A percentile compares a stretch with the other conserved stretches of the same genome.
Evolutionary conservation across 2,888 invertebrate genomes (phyloP).

Genomic region (Galeruca laticollis): DNA sequence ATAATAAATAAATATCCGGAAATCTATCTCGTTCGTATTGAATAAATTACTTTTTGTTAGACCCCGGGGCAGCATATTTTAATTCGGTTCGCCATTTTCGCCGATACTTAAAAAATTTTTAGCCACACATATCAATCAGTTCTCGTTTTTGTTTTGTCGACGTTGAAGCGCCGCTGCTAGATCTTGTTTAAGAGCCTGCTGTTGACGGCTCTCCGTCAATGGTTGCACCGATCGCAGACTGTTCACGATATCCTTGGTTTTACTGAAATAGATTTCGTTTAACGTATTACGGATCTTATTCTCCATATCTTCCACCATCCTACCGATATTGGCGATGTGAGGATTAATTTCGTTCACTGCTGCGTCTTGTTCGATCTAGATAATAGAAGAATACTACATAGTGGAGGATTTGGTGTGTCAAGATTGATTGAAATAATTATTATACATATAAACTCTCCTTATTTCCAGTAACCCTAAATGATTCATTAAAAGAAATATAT

Average conservation of each 20-base stretch:
- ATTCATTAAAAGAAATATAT: slow-evolving; percentile 5
- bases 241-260: slow-evolving; percentile 98
- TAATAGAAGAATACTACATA: slow-evolving; percentile 28
- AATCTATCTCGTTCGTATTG: too few relatives aligned
- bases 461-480: too few relatives aligned
- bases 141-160: slow-evolving; percentile 77
- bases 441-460: too few relatives aligned
- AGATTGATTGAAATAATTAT: too few relatives aligned
- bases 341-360: slow-evolving; percentile 93
- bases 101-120: slow-evolving; percentile 22
- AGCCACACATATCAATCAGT: slow-evolving; percentile 56
- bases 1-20: too few relatives aligned
- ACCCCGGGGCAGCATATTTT: not conserved
- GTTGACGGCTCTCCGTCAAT: slow-evolving; percentile 85
- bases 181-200: slow-evolving; percentile 87
- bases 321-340: slow-evolving; percentile 98
- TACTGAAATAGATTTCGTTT: slow-evolving; percentile 99
- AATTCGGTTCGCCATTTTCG: slow-evolving; percentile 25
- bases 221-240: slow-evolving; percentile 84
- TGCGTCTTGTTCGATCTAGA: slow-evolving; percentile 90
- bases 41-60: not conserved
- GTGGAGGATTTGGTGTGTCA: too few relatives aligned
- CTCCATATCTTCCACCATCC: slow-evolving; percentile 99
- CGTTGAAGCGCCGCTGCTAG: slow-evolving; percentile 86
- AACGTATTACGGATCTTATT: slow-evolving; percentile 98